Evolutionary conservation across 2,113 vertebrate species (phyloP), one percentile per base, ranked within the genome.

Genomic region (Falco punctatus): DNA sequence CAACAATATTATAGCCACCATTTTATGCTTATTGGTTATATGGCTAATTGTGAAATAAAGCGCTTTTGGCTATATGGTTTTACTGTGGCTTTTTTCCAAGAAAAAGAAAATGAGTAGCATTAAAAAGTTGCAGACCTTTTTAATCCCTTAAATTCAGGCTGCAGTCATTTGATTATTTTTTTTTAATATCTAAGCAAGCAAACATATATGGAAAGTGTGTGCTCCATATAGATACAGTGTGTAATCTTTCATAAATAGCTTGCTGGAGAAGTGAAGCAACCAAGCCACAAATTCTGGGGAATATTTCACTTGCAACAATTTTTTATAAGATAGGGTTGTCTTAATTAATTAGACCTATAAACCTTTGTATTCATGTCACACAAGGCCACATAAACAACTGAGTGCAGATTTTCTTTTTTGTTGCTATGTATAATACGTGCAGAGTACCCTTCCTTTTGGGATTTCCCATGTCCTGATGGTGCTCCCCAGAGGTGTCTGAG

Each of bases 21-120:
- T 94, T 95, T 92, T 57, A 61, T 92, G 90, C 48, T 18, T 72
- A 69, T 61, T 94, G 70, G 38, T 90, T 97, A 71, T 85, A 90
- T 2, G 5, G 81, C 75, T 97, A 79, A 91, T 90, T 73, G 58
- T 94, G 48, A 92, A 97, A 97, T 97, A 98, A 97, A 97, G 35
- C n/a, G 30, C 69, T 93, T 95, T 96, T 92, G 17, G 35, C 62
- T 95, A 72, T 49, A 5, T 92, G 48, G 81, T 74, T 95, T 97
- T 88, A 48, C n/a, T 83, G 78, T 94, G 88, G n/a, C n/a, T 96
- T 96, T 90, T 90, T 69, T 92, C 96, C 24, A 59, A 80, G 58
- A 70, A 74, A 51, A 70, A 70, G 52, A 70, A 24, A 23, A 57
- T 67, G 19, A 52, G 30, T 61, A 64, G 15, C 16, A 38, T 67